Evolutionary conservation across 2,113 vertebrate genomes (phyloP).

Genomic region (Suricata suricatta): DNA sequence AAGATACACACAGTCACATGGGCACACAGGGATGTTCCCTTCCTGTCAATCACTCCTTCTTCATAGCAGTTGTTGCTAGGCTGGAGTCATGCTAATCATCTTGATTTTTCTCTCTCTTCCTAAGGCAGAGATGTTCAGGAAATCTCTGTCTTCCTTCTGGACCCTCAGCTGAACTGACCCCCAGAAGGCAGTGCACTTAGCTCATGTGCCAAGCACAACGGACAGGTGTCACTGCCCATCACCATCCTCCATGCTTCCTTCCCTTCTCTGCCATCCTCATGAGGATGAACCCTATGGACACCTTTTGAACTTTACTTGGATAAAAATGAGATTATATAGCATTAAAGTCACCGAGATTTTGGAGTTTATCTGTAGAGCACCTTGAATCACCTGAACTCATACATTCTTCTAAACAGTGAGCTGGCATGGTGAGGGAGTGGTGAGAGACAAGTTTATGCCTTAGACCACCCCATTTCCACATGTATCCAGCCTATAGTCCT

Average conservation of each 20-base stretch:
- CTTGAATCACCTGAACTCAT: not conserved
- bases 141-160: not conserved
- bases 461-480: fast-evolving
- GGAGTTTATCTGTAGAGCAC: not conserved
- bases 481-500: too few relatives aligned
- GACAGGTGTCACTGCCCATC: not conserved
- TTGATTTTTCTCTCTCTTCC: not conserved
- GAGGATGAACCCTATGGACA: not conserved
- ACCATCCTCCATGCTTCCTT: not conserved
- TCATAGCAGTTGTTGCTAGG: not conserved
- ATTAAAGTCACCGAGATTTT: not conserved
- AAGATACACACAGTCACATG: not conserved
- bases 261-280: not conserved
- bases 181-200: too few relatives aligned
- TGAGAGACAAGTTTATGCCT: too few relatives aligned
- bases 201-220: not conserved
- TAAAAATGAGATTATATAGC: not conserved
- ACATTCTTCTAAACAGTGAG: not conserved
- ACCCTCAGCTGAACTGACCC: too few relatives aligned
- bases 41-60: not conserved
- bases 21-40: too few relatives aligned
- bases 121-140: not conserved
- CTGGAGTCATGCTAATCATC: not conserved
- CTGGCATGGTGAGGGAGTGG: not conserved
- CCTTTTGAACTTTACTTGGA: not conserved